Percentiles rank a stretch among this genome's conserved stretches.
Evolutionary conservation across 2,113 vertebrate species (phyloP).

Genomic region (Lucifuga dentata): DNA sequence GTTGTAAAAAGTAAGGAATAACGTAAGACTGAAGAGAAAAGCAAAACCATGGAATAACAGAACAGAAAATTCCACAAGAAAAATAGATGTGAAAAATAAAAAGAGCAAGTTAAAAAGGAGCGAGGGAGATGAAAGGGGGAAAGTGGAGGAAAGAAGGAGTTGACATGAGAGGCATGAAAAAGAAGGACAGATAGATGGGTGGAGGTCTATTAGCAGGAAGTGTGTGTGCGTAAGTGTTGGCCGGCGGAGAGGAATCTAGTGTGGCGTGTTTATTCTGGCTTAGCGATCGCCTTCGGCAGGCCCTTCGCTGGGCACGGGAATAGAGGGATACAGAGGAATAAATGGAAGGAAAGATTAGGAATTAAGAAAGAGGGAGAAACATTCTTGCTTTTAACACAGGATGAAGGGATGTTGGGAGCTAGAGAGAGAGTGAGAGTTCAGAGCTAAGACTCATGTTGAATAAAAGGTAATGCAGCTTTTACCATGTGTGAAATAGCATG

Average conservation of each 20-base stretch:
- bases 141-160: slow-evolving; percentile 1
- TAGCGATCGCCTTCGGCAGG: slow-evolving; percentile 37
- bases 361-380: not conserved
- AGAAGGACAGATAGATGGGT: slow-evolving; percentile 37
- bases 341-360: not conserved
- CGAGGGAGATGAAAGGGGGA: not conserved
- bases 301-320: slow-evolving; percentile 44
- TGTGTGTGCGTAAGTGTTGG: slow-evolving; percentile 69
- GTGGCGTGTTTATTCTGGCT: slow-evolving; percentile 72
- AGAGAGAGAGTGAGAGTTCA: too few relatives aligned
- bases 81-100: slow-evolving; percentile 1
- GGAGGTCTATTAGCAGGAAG: slow-evolving; percentile 70
- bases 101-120: not conserved
- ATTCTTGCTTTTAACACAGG: not conserved
- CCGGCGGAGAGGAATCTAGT: slow-evolving; percentile 68
- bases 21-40: not conserved
- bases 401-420: too few relatives aligned
- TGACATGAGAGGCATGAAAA: slow-evolving; percentile 3
- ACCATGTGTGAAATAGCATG: not conserved
- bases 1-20: not conserved
- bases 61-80: not conserved
- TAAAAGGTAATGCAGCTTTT: too few relatives aligned
- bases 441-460: too few relatives aligned
- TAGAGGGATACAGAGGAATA: slow-evolving; percentile 28
- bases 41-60: not conserved